Evolutionary conservation across 2,888 invertebrate species (phyloP).

Genomic region (Agrochola litura): DNA sequence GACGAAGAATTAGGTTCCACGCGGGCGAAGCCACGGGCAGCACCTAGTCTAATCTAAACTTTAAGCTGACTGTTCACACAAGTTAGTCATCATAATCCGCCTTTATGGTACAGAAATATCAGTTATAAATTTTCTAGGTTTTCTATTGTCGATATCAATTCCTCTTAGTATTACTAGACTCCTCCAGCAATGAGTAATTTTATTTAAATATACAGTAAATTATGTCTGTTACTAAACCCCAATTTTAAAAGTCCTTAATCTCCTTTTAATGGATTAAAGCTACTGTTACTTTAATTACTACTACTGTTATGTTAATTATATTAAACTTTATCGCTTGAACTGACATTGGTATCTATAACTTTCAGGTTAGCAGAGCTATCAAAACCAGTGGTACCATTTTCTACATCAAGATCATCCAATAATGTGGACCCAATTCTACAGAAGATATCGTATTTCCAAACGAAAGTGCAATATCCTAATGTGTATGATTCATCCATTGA

Average conservation of each 20-base stretch:
- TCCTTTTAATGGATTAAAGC: neutral
- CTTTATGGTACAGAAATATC: neutral
- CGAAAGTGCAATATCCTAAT: constrained; percentile 93
- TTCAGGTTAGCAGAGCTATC: constrained; percentile 84
- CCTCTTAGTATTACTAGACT: too few species aligned
- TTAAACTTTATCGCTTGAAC: too few species aligned
- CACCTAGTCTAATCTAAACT: neutral
- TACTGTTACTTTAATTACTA: neutral
- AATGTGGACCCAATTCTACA: constrained; percentile 81
- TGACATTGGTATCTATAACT: neutral
- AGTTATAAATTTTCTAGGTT: neutral
- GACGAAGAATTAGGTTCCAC: too few species aligned
- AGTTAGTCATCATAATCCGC: neutral
- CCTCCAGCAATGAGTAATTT: neutral
- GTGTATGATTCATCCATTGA: constrained; percentile 96
- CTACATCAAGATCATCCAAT: constrained; percentile 81
- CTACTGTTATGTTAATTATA: too few species aligned
- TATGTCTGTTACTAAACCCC: neutral
- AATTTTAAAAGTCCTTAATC: neutral
- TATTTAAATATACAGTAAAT: neutral
- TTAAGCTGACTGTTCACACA: neutral
- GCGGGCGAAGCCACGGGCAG: too few species aligned
- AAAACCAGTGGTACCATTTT: constrained; percentile 87
- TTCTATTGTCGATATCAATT: neutral
- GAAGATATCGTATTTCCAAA: constrained; percentile 86